A percentile compares a stretch with the other conserved stretches of the same genome.
phyloP scores from a whole-genome alignment of 2,113 vertebrate species.

The Silurus meridionalis region DNA sequence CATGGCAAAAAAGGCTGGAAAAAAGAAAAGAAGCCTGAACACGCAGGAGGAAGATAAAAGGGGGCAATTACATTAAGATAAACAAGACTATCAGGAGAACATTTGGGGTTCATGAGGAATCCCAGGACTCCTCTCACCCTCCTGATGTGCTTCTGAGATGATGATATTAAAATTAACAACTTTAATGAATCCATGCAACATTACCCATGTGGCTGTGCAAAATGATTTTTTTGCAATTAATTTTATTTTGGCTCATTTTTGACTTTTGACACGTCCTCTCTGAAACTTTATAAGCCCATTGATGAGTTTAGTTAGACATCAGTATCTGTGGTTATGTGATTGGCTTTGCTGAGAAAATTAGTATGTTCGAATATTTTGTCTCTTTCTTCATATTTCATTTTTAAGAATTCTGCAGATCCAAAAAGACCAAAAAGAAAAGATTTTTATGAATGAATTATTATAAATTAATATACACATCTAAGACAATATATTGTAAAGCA shows the following conservation, averaged over 20 bases:
- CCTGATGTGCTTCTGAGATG: background rate
- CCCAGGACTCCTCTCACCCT: constrained; percentile 41
- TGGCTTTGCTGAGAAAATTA: background rate
- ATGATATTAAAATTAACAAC: constrained; percentile 19
- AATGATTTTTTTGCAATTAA: constrained; percentile 4
- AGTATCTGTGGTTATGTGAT: background rate
- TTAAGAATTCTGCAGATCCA: background rate
- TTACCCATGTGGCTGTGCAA: constrained; percentile 29
- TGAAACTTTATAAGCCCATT: background rate
- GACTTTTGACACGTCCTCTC: constrained; percentile 10
- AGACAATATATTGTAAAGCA: too few relatives aligned
- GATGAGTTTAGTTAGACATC: background rate
- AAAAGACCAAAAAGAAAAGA: background rate
- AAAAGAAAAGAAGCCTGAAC: constrained; percentile 72
- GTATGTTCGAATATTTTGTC: background rate
- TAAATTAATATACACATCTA: too few relatives aligned
- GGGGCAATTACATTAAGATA: constrained; percentile 74
- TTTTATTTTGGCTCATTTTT: background rate
- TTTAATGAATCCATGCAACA: constrained; percentile 10
- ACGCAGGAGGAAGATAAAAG: constrained; percentile 75
- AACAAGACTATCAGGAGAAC: constrained; percentile 77
- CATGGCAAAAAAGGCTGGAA: constrained; percentile 75
- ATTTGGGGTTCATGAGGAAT: background rate
- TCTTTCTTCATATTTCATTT: background rate
- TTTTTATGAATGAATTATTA: background rate